These are phyloP conservation scores for Neolamprologus brichardi DNA, from an alignment of 2,113 vertebrate genomes.

Conservation along the genomic window DNA sequence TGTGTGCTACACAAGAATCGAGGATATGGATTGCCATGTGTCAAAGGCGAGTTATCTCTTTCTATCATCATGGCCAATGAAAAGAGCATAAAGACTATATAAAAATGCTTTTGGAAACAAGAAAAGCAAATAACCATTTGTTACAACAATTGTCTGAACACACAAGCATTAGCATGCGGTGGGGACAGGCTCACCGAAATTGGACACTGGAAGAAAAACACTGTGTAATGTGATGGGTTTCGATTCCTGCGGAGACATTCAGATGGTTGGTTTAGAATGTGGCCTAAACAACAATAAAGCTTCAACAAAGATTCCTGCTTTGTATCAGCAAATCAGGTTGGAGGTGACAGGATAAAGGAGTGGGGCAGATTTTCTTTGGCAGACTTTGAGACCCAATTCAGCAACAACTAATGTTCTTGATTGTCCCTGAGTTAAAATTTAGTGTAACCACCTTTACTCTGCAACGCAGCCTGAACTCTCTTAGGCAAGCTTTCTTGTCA, in stretches of 20 bases:
- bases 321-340: neutral
- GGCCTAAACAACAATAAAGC: neutral
- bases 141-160: neutral
- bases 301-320: neutral
- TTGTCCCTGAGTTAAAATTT: neutral
- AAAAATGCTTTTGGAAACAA: neutral
- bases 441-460: fast-evolving
- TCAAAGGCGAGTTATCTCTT: neutral
- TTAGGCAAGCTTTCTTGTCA: neutral
- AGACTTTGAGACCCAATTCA: neutral
- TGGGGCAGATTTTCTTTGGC: neutral
- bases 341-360: neutral
- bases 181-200: neutral
- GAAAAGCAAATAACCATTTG: neutral
- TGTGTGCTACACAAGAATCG: neutral
- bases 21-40: neutral
- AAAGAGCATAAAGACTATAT: neutral
- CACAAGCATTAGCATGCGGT: neutral
- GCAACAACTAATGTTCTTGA: neutral
- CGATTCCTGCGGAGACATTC: neutral
- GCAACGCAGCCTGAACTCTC: neutral
- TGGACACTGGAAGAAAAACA: neutral
- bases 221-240: neutral
- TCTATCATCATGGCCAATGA: neutral
- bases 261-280: neutral